Evolutionary conservation across 2,113 vertebrate species (phyloP).

Genomic region (Panthera leo): DNA sequence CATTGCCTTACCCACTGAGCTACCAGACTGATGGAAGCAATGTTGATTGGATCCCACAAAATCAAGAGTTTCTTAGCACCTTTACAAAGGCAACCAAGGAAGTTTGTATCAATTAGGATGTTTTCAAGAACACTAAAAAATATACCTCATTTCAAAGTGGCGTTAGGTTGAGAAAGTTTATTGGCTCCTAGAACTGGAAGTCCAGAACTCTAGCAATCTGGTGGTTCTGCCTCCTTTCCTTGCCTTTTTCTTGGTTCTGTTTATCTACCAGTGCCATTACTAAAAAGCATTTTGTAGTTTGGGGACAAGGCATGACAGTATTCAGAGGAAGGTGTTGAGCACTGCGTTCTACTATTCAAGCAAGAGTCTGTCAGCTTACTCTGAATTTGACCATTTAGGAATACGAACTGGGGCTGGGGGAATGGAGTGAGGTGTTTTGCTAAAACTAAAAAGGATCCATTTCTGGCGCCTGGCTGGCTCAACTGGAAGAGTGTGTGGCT

Average conservation of each 20-base stretch:
- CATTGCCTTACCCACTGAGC: background rate
- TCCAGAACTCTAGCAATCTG: background rate
- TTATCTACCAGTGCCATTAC: background rate
- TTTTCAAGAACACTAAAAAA: constrained; percentile 3
- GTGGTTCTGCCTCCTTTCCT: background rate
- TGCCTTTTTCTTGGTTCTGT: background rate
- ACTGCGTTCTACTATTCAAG: background rate
- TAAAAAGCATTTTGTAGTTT: background rate
- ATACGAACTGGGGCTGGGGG: background rate
- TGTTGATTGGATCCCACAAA: background rate
- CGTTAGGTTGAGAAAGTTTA: constrained; percentile 5
- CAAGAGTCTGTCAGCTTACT: background rate
- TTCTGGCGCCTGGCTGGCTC: background rate
- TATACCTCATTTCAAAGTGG: constrained; percentile 43
- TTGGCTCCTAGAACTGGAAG: background rate
- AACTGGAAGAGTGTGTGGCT: background rate
- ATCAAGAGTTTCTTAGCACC: background rate
- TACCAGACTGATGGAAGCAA: background rate
- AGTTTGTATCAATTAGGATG: background rate
- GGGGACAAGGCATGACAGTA: background rate
- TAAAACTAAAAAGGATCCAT: background rate
- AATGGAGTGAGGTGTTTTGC: background rate
- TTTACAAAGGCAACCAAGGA: background rate
- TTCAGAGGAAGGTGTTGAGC: background rate
- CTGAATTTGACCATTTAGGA: background rate